Percentiles rank a stretch among this genome's conserved stretches.
These are phyloP conservation scores for Hoplostethus mediterraneus DNA, from an alignment of 2,797 vertebrate species.

Conservation along the genomic window DNA sequence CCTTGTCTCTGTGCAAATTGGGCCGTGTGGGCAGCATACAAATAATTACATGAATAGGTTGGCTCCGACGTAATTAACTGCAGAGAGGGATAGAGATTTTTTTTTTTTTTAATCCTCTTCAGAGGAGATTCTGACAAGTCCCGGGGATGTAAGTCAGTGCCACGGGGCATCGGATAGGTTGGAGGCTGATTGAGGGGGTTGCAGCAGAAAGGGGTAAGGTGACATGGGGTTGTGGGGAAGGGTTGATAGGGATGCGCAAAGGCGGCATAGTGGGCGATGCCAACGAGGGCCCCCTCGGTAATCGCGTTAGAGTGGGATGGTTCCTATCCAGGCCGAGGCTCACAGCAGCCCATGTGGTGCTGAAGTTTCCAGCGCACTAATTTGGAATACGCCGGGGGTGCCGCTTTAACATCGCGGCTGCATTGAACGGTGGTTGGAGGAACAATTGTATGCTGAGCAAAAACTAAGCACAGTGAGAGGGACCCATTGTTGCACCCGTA, in stretches of 20 bases:
- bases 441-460: slow-evolving; percentile 50
- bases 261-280: slow-evolving; percentile 25
- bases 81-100: slow-evolving; percentile 31
- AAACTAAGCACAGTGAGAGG: slow-evolving; percentile 23
- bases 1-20: slow-evolving; percentile 25
- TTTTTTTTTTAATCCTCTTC: slow-evolving; percentile 29
- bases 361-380: slow-evolving; percentile 50
- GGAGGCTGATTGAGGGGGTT: slow-evolving; percentile 29
- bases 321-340: slow-evolving; percentile 10
- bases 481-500: slow-evolving; percentile 10
- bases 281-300: slow-evolving; percentile 49
- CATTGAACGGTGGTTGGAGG: slow-evolving; percentile 51
- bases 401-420: slow-evolving; percentile 52
- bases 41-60: slow-evolving; percentile 64
- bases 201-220: background rate
- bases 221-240: background rate
- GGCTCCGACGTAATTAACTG: slow-evolving; percentile 63
- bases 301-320: slow-evolving; percentile 52
- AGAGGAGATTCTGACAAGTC: slow-evolving; percentile 24
- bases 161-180: slow-evolving; percentile 9
- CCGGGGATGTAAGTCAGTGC: slow-evolving; percentile 38
- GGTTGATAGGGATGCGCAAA: slow-evolving; percentile 10
- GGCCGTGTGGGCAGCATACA: slow-evolving; percentile 49
- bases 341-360: slow-evolving; percentile 27
- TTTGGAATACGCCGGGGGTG: slow-evolving; percentile 44